Conservation (phyloP, 2,797 vertebrate genomes). For the Pampus argenteus region DNA sequence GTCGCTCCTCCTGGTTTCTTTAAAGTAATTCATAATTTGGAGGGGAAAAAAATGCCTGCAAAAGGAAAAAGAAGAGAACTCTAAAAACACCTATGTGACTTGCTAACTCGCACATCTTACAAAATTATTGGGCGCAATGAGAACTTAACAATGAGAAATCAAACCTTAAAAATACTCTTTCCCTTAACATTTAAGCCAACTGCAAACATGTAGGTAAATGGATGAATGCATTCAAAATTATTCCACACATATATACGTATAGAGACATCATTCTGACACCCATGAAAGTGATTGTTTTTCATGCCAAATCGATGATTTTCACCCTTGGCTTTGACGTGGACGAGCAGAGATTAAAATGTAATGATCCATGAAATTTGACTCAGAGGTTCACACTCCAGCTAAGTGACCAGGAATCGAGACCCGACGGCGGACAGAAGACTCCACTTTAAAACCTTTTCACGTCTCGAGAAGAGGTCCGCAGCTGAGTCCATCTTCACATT, state of each 20-base stretch:
- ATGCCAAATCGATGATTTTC: constrained; percentile 72
- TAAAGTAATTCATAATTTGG: constrained; percentile 36
- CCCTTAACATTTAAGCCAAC: constrained; percentile 71
- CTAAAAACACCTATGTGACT: constrained; percentile 21
- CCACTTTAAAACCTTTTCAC: constrained; percentile 1
- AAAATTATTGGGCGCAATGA: constrained; percentile 47
- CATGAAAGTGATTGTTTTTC: constrained; percentile 67
- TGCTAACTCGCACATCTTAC: constrained; percentile 36
- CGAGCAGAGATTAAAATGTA: constrained; percentile 62
- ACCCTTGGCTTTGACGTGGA: constrained; percentile 64
- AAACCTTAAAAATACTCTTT: constrained; percentile 49
- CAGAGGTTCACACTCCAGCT: constrained; percentile 42
- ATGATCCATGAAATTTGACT: constrained; percentile 72
- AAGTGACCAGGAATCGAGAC: constrained; percentile 39
- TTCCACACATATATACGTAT: constrained; percentile 62
- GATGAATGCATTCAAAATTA: constrained; percentile 60
- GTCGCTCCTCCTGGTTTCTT: constrained; percentile 40
- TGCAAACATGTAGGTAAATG: constrained; percentile 55
- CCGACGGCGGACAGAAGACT: constrained; percentile 15
- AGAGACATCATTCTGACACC: constrained; percentile 63
- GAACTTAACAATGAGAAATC: constrained; percentile 43
- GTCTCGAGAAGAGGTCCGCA: constrained; percentile 15
- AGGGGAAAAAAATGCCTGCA: constrained; percentile 45
- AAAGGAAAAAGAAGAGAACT: constrained; percentile 9
- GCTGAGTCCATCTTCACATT: neutral